A percentile compares a stretch with the other conserved stretches of the same genome.
phyloP scores from a whole-genome alignment of 2,797 vertebrate genomes.

The Anguilla megastoma region DNA sequence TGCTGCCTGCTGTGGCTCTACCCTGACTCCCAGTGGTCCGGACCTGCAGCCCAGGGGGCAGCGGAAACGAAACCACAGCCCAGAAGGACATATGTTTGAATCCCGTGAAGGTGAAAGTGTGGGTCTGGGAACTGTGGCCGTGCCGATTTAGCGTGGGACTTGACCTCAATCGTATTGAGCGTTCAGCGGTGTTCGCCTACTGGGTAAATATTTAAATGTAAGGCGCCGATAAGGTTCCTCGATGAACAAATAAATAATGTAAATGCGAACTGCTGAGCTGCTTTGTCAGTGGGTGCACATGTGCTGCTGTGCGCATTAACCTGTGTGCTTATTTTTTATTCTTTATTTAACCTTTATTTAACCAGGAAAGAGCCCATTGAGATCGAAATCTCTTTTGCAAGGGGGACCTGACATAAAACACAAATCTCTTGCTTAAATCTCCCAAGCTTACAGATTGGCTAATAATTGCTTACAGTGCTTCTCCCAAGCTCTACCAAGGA shows the following conservation, averaged over 20 bases:
- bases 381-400: too few relatives aligned
- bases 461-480: neutral
- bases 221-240: neutral
- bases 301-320: neutral
- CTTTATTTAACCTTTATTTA: too few relatives aligned
- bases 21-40: neutral
- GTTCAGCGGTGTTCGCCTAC: neutral
- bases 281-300: neutral
- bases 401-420: too few relatives aligned
- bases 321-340: neutral
- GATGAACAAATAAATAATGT: neutral
- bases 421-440: neutral
- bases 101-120: neutral
- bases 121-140: neutral
- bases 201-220: conserved; percentile 9
- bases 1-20: conserved; percentile 40
- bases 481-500: neutral
- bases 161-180: neutral
- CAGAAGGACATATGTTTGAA: neutral
- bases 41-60: neutral
- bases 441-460: neutral
- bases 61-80: neutral
- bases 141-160: neutral
- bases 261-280: neutral
- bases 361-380: too few relatives aligned